These are phyloP conservation scores for Steatornis caripensis DNA, from an alignment of 2,113 vertebrate genomes.

Conservation along the genomic window DNA sequence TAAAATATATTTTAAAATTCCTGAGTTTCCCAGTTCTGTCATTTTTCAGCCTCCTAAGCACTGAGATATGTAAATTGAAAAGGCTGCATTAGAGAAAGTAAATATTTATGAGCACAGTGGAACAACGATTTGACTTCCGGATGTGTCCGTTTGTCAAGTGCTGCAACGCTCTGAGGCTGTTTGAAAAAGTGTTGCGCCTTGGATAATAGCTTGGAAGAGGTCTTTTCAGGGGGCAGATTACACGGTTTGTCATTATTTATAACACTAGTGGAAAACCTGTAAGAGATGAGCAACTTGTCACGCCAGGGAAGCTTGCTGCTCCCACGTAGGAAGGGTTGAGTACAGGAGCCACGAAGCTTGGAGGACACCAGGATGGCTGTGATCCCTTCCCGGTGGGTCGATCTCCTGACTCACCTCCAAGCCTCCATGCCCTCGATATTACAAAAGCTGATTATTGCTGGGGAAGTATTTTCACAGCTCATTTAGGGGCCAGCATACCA, in stretches of 20 bases:
- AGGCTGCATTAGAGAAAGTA: slow-evolving; percentile 14
- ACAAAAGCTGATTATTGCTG: neutral
- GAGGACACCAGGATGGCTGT: neutral
- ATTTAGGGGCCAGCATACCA: neutral
- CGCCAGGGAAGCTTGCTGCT: neutral
- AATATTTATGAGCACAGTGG: slow-evolving; percentile 36
- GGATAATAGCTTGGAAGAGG: neutral
- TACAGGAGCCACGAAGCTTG: neutral
- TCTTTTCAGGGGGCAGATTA: neutral
- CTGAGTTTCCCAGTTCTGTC: slow-evolving; percentile 2
- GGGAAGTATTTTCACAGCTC: neutral
- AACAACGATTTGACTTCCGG: neutral
- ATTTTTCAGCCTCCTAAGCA: slow-evolving; percentile 1
- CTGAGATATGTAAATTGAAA: slow-evolving; percentile 13
- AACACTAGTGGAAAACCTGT: neutral
- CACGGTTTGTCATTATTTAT: neutral
- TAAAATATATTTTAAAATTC: slow-evolving; percentile 38
- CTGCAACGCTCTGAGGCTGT: neutral
- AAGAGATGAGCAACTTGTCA: neutral
- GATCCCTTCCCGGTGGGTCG: neutral
- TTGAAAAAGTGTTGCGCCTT: neutral
- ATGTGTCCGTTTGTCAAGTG: neutral
- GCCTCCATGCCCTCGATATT: neutral
- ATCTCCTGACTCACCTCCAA: neutral
- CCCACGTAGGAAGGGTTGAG: neutral